Evolutionary conservation across 2,888 invertebrate genomes (phyloP).

Genomic region (Oscheius sp.): DNA sequence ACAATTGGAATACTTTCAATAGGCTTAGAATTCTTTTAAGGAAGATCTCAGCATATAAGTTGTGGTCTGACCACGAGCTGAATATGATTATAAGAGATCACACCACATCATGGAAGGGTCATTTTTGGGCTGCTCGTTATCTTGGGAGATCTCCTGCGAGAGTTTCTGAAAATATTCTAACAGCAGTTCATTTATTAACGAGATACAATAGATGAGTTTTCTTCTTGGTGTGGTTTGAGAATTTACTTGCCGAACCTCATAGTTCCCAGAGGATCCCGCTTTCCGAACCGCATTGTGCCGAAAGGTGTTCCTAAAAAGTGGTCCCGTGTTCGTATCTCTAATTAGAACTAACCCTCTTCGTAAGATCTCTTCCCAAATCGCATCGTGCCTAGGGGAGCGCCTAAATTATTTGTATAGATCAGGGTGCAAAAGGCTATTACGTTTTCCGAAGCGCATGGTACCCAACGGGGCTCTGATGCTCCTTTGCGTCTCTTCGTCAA

Average conservation of each 20-base stretch:
- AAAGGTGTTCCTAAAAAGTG: constrained; percentile 39
- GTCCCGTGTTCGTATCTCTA: not conserved
- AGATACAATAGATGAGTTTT: constrained; percentile 19
- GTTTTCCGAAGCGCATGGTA: constrained; percentile 62
- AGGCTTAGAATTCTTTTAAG: no score
- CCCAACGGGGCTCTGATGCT: constrained; percentile 60
- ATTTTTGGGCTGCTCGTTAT: no score
- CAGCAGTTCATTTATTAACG: constrained; percentile 34
- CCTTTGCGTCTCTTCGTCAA: constrained; percentile 30
- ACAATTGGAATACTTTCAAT: no score
- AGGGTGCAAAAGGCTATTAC: constrained; percentile 20
- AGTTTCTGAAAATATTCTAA: constrained; percentile 7
- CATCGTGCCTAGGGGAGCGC: constrained; percentile 60
- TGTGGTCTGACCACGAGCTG: no score
- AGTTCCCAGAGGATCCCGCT: constrained; percentile 54
- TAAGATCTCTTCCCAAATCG: constrained; percentile 52
- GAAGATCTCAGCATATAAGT: no score
- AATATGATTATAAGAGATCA: no score
- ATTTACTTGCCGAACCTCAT: constrained; percentile 52
- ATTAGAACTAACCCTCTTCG: constrained; percentile 18
- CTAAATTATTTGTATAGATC: constrained; percentile 6
- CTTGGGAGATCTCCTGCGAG: not conserved
- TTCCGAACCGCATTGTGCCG: constrained; percentile 62
- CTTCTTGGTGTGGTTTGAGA: not conserved
- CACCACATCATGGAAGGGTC: no score